Conservation (phyloP, 2,113 vertebrate species). For the Mystacornis crossleyi region DNA sequence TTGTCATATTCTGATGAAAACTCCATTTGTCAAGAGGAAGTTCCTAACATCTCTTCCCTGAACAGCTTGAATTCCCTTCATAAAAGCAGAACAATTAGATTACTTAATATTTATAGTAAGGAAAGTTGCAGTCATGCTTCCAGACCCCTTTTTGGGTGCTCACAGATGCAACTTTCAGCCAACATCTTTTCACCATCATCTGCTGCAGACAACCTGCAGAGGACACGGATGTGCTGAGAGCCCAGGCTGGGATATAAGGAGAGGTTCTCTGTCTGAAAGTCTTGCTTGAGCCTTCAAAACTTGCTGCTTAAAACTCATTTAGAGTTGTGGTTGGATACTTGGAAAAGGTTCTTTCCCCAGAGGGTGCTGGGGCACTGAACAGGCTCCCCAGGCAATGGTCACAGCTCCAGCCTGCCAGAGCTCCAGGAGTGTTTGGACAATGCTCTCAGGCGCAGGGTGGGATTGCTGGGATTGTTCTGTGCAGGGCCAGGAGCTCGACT, state of each 20-base stretch:
- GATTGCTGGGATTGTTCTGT: neutral
- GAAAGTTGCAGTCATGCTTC: neutral
- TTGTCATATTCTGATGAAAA: neutral
- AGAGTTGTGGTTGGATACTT: neutral
- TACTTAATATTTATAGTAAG: neutral
- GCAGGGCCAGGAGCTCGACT: neutral
- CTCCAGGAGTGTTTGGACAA: neutral
- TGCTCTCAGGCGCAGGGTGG: rapidly evolving
- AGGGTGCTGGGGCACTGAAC: neutral
- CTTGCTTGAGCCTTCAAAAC: neutral
- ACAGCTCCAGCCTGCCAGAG: neutral
- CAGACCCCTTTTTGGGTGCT: neutral
- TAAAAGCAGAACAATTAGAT: neutral
- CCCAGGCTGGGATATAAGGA: neutral
- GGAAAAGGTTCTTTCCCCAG: neutral
- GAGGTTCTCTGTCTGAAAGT: neutral
- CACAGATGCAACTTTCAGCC: neutral
- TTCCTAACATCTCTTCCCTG: neutral
- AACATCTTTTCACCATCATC: neutral
- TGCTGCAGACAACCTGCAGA: neutral
- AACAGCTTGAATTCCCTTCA: neutral
- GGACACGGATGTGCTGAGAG: neutral
- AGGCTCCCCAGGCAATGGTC: neutral
- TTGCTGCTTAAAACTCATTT: neutral
- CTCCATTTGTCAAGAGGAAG: neutral